Percentiles rank a stretch among this genome's conserved stretches.
Evolutionary conservation across 1,140 invertebrate species (phyloP).

Genomic region (Vollenhovia emeryi): DNA sequence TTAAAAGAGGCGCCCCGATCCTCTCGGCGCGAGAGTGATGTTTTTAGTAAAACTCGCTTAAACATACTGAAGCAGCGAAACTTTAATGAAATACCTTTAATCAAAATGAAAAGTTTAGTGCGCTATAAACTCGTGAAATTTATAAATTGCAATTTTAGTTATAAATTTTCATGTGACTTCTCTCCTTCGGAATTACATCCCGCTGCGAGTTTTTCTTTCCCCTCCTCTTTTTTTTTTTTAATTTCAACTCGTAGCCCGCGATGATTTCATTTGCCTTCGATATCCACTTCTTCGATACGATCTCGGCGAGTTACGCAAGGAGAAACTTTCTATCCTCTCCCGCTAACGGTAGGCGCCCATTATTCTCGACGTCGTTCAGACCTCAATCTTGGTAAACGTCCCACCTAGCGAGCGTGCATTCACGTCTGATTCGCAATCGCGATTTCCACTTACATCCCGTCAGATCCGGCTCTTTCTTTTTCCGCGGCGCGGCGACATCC

Average conservation of each 20-base stretch:
- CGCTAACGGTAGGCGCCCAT: slow-evolving; percentile 4
- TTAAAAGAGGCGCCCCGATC: slow-evolving; percentile 10
- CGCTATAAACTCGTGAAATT: neutral
- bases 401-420: neutral
- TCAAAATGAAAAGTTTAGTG: neutral
- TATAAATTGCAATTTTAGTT: neutral
- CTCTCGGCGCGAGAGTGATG: neutral
- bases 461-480: slow-evolving; percentile 9
- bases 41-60: neutral
- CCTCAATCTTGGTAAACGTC: slow-evolving; percentile 21
- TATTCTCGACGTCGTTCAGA: slow-evolving; percentile 17
- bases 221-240: neutral
- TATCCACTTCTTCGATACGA: slow-evolving; percentile 29
- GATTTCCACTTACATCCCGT: slow-evolving; percentile 35
- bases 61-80: neutral
- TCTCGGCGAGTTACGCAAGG: slow-evolving; percentile 30
- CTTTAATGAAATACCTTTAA: slow-evolving; percentile 14
- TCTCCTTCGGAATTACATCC: neutral
- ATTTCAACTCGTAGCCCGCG: neutral
- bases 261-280: slow-evolving; percentile 43
- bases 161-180: neutral
- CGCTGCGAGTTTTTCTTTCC: neutral
- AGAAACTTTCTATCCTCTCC: slow-evolving; percentile 42
- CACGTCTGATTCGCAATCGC: slow-evolving; percentile 30
- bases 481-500: neutral